Percentiles rank a stretch among this genome's conserved stretches.
Conservation (phyloP, 2,888 invertebrate genomes). For the Ophioninae sp. region DNA sequence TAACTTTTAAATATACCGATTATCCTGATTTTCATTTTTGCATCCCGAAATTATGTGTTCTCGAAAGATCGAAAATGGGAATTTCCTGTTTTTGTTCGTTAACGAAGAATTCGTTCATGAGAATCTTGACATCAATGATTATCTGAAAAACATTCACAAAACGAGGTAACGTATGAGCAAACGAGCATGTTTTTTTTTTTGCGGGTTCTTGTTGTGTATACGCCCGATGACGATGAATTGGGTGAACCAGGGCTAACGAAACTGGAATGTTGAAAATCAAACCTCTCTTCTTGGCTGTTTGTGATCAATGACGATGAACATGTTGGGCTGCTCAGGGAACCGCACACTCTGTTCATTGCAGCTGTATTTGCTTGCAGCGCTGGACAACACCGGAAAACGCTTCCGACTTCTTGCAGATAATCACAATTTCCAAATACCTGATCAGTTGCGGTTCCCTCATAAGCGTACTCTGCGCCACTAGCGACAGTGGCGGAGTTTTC, state of each 20-base stretch:
- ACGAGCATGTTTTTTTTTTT: conserved; percentile 33
- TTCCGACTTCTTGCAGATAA: conserved; percentile 1
- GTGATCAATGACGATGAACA: conserved; percentile 24
- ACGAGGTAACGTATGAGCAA: too few species aligned
- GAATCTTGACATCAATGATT: too few species aligned
- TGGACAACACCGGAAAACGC: background rate
- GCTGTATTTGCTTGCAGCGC: conserved; percentile 11
- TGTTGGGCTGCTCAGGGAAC: conserved; percentile 14
- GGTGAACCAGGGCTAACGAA: conserved; percentile 21
- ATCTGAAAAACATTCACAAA: too few species aligned
- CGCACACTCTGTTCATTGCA: conserved; percentile 12
- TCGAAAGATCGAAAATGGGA: too few species aligned
- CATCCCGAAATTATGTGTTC: too few species aligned
- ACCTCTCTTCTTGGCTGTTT: conserved; percentile 15
- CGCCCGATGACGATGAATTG: conserved; percentile 28
- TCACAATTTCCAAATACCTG: background rate
- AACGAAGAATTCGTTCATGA: too few species aligned
- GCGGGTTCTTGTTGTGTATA: conserved; percentile 24
- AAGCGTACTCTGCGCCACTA: too few species aligned
- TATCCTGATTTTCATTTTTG: too few species aligned
- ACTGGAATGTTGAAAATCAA: conserved; percentile 29
- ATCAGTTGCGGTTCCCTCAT: too few species aligned
- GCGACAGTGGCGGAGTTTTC: too few species aligned
- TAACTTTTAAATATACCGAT: too few species aligned
- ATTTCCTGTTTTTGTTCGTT: too few species aligned